Evolutionary conservation across 2,113 vertebrate species (phyloP), one percentile per base, ranked within the genome.

Genomic region (Saiga tatarica): DNA sequence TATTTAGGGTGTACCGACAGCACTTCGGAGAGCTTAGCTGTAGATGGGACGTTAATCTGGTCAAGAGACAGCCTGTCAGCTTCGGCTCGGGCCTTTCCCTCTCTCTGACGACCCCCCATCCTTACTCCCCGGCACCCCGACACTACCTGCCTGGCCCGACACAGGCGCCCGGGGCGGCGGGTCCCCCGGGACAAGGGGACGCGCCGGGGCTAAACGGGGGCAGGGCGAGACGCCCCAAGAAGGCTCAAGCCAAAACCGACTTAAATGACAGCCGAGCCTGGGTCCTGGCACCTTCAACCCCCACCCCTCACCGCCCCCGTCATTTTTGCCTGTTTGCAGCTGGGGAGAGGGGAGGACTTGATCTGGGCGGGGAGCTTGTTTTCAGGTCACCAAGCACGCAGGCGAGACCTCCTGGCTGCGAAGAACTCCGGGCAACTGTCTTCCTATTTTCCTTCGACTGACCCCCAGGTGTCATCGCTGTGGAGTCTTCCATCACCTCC

Each of bases 31-130:
- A 5, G 52, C 89, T 91, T 87, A 33, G 71, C 45, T 94, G 76
- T 23, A 2, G 79, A 62, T 21, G 16, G 71, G 83, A 57, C 92
- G 39, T 98, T 95, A 50, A 97, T 97, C 97, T 97, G 93, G 94
- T 62, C 82, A 64, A 93, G 94, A 96, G 67, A 57, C 19, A 14
- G 10, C 71, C 47, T 86, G 98, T 62, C 95, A 88, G 90, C 94
- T 6, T 89, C 86, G 86, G 59, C 95, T 86, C 4, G 25, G 28
- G 28, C 71, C 67, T n/a, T 16, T 14, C 8, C 1, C 52, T 9
- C n/a, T 9, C 59, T 7, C 1, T 2, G 55, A 7, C 8, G 0
- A n/a, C 3, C 28, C 47, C 55, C 23, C 30, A n/a, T 7, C 47
- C 47, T 33, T 50, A n/a, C 10, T 9, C 50, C 60, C 10, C 12